Conservation (phyloP, 2,113 vertebrate species). For the Eurypyga helias region DNA sequence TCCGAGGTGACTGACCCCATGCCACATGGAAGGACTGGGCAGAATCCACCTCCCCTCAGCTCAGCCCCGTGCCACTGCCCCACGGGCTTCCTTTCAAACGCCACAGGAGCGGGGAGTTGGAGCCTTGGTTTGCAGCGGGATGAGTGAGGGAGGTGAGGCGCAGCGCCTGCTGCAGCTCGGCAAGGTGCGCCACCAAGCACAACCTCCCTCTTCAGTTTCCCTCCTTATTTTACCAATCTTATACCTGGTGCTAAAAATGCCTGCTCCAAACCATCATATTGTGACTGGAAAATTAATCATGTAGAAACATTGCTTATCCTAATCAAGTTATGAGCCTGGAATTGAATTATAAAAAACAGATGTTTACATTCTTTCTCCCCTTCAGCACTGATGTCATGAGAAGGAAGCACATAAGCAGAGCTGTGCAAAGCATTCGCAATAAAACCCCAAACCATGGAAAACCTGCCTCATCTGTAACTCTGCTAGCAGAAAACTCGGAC, state of each 20-base stretch:
- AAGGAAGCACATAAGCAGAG: conserved; percentile 69
- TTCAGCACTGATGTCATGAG: conserved; percentile 74
- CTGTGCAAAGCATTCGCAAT: conserved; percentile 26
- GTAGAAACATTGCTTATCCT: conserved; percentile 68
- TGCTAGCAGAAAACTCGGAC: conserved; percentile 23
- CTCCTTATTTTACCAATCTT: conserved; percentile 28
- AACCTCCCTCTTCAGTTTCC: background rate
- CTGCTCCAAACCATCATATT: conserved; percentile 1
- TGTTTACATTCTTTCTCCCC: conserved; percentile 78
- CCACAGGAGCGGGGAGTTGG: background rate
- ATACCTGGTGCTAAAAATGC: conserved; percentile 59
- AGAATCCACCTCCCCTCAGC: background rate
- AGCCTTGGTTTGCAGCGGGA: background rate
- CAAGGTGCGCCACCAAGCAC: background rate
- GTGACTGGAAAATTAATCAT: conserved; percentile 78
- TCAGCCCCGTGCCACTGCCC: too few relatives aligned
- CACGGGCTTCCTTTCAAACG: accelerated
- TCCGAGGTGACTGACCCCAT: background rate
- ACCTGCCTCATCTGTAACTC: conserved; percentile 48
- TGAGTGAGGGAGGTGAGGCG: background rate
- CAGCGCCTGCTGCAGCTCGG: background rate
- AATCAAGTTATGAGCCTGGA: conserved; percentile 78
- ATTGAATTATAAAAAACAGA: conserved; percentile 81
- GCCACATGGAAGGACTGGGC: background rate
- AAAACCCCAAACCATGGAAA: conserved; percentile 66